Evolutionary conservation across 1,140 invertebrate genomes (phyloP).

Genomic region (Reticulitermes speratus): DNA sequence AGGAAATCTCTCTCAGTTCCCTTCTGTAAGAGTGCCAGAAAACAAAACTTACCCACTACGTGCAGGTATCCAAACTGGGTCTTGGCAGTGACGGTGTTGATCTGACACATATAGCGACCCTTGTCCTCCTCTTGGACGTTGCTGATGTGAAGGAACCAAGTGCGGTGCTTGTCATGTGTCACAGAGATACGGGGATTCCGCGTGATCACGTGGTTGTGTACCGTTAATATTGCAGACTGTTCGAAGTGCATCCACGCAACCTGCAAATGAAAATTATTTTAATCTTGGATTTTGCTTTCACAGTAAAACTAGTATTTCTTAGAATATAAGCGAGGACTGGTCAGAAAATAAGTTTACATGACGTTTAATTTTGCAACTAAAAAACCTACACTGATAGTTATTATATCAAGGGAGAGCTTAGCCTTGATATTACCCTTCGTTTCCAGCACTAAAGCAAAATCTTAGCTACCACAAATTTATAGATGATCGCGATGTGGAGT

Average conservation of each 20-base stretch:
- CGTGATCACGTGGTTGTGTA: constrained; percentile 90
- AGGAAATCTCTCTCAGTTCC: no score
- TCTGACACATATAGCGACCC: constrained; percentile 94
- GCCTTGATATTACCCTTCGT: no score
- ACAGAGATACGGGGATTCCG: constrained; percentile 88
- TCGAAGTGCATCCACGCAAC: constrained; percentile 95
- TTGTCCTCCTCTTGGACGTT: constrained; percentile 88
- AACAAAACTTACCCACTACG: constrained; percentile 77
- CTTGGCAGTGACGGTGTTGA: constrained; percentile 91
- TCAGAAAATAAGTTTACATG: no score
- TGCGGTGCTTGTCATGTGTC: constrained; percentile 80
- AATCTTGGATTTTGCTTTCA: background rate
- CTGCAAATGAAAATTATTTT: constrained; percentile 53
- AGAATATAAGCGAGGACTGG: no score
- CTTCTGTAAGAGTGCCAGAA: no score
- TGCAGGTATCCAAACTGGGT: constrained; percentile 90
- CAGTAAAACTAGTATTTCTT: constrained; percentile 25
- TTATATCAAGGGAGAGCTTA: no score
- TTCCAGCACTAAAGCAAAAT: no score
- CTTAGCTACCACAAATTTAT: no score
- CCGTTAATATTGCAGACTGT: constrained; percentile 88
- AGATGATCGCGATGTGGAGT: no score
- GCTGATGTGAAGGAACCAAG: constrained; percentile 88
- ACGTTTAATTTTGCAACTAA: no score
- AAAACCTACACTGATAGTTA: no score